Base-by-base conservation (phyloP, 2,888 invertebrate genomes). In the Oegoconia quadripuncta region DNA sequence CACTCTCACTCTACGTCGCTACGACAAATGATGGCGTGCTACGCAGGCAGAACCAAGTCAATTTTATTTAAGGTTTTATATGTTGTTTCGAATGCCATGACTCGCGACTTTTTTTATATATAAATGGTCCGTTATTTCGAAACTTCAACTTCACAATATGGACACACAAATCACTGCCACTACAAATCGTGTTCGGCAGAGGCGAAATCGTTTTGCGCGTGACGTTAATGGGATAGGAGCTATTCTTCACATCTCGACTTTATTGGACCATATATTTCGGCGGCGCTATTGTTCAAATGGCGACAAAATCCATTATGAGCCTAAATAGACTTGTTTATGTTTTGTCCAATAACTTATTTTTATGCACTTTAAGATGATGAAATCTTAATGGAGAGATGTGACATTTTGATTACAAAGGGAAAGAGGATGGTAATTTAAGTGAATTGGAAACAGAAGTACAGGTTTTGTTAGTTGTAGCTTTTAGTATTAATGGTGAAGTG, bases 211-310 rank as follows among this genome's bases (percentile, higher is more conserved):
- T 64, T 74, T 70, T 80, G 78, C 63, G 59, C 57, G 65, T 67
- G 81, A 80, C 81, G 67, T 75, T 77, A 80, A 81, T 80, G 73
- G 76, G 71, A 77, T 71, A 61, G 61, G 57, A 59, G 64, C 76
- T 71, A 75, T 79, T 76, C 74, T 72, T 78, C 74, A 74, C 75
- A 69, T 74, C 69, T 66, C 58, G 61, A 64, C 65, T 75, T 76
- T 78, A 80, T 78, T 78, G 76, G 67, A 63, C 68, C 48, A 74
- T 78, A 69, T 64, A 74, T 79, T 28, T n/a, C n/a, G 25, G 33
- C 71, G 74, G 51, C 44, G 48, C 47, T 50, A 59, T 56, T 58
- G 55, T 61, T 55, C 52, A 52, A 54, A 31, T 38, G 30, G 37
- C 36, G 45, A 46, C 40, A 42, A 42, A 48, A 52, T 39, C 9